A percentile compares a stretch with the other conserved stretches of the same genome.
Evolutionary conservation across 1,140 invertebrate species (phyloP).

Genomic region (Lysiphlebus fabarum): DNA sequence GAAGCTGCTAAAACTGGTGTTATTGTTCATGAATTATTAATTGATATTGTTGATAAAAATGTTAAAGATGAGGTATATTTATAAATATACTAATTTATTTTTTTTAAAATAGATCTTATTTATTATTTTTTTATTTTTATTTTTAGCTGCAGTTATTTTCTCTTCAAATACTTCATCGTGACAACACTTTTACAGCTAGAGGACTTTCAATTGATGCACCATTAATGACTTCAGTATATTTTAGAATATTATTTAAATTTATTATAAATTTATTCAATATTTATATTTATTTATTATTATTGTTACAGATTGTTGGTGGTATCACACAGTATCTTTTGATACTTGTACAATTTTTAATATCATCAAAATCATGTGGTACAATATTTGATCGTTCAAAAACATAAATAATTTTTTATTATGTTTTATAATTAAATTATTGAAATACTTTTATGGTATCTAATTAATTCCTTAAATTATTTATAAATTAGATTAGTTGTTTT

Average conservation of each 20-base stretch:
- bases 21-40: slow-evolving; percentile 38
- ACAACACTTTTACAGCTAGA: slow-evolving; percentile 36
- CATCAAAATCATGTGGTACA: slow-evolving; percentile 20
- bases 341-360: slow-evolving; percentile 36
- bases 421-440: neutral
- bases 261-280: neutral
- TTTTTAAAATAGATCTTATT: neutral
- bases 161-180: slow-evolving; percentile 39
- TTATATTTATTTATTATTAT: neutral
- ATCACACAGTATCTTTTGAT: slow-evolving; percentile 39
- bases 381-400: neutral
- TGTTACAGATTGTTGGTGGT: slow-evolving; percentile 35
- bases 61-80: slow-evolving; percentile 43
- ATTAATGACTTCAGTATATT: slow-evolving; percentile 33
- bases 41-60: slow-evolving; percentile 34
- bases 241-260: too few species aligned
- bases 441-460: too few species aligned
- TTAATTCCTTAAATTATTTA: too few species aligned
- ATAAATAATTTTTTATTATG: slow-evolving; percentile 18
- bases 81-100: neutral
- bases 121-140: neutral
- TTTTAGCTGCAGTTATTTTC: slow-evolving; percentile 41
- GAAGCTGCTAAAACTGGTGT: slow-evolving; percentile 33
- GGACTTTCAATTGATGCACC: slow-evolving; percentile 32
- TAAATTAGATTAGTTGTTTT: too few species aligned